Conservation (phyloP, 2,113 vertebrate genomes). For the Microcebus griseorufus region DNA sequence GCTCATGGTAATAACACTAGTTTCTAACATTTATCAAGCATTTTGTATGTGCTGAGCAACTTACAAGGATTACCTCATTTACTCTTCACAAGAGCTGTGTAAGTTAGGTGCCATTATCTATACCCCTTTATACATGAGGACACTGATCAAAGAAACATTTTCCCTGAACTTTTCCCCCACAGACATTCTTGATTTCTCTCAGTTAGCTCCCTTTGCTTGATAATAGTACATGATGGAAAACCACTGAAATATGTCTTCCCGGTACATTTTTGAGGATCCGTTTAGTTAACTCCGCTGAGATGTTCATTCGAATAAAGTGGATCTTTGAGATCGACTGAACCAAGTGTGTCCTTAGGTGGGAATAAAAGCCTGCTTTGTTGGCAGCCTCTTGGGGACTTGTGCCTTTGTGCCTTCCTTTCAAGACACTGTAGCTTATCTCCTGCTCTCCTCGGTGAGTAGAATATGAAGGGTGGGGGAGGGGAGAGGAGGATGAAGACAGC, state of each 20-base stretch:
- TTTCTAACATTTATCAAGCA: background rate
- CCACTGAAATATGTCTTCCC: conserved; percentile 22
- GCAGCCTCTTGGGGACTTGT: conserved; percentile 63
- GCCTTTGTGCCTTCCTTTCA: conserved; percentile 66
- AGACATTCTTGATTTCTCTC: background rate
- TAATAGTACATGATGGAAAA: background rate
- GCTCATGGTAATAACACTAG: background rate
- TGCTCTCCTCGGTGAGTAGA: background rate
- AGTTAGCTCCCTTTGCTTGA: background rate
- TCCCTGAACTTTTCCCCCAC: background rate
- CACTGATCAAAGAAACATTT: background rate
- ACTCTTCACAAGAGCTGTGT: background rate
- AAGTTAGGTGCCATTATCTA: too few species aligned
- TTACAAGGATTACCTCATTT: background rate
- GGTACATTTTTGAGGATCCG: conserved; percentile 47
- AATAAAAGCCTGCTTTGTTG: conserved; percentile 82
- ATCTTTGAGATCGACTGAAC: conserved; percentile 74
- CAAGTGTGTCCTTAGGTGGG: conserved; percentile 80
- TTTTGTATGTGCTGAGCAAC: background rate
- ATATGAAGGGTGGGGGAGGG: background rate
- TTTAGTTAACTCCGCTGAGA: conserved; percentile 67
- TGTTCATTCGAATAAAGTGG: conserved; percentile 62
- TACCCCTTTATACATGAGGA: background rate
- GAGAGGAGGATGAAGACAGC: background rate
- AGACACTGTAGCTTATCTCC: conserved; percentile 8